These are phyloP conservation scores for Barypeithes pellucidus DNA, from an alignment of 2,888 invertebrate species.

Conservation along the genomic window DNA sequence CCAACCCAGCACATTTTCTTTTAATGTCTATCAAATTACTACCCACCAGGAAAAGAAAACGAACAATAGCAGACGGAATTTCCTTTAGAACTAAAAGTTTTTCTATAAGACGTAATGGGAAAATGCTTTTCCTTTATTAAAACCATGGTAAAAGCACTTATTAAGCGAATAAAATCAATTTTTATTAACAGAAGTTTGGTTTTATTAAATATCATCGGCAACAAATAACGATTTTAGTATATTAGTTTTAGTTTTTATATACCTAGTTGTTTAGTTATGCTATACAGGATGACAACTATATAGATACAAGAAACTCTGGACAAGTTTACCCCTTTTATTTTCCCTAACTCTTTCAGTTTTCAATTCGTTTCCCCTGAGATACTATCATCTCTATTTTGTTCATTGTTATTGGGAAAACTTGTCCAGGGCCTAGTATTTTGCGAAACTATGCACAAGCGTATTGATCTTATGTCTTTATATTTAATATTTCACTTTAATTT, in stretches of 20 bases:
- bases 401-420: too few species aligned
- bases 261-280: background rate
- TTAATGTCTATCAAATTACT: background rate
- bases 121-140: constrained; percentile 27
- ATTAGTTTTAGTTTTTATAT: constrained; percentile 8
- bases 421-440: too few species aligned
- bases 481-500: constrained; percentile 25
- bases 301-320: too few species aligned
- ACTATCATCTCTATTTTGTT: too few species aligned
- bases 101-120: constrained; percentile 4
- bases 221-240: constrained; percentile 29
- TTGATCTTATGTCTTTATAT: background rate
- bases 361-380: too few species aligned
- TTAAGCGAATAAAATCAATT: background rate
- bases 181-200: background rate
- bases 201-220: constrained; percentile 28
- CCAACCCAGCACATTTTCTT: background rate
- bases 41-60: background rate
- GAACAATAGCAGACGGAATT: constrained; percentile 1
- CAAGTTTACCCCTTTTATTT: too few species aligned
- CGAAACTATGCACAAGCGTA: background rate
- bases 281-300: too few species aligned
- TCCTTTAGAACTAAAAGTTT: constrained; percentile 16
- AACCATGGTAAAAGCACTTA: background rate
- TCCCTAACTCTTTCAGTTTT: too few species aligned